These are phyloP conservation scores for Amphiprion ocellaris DNA, from an alignment of 2,113 vertebrate species.

Conservation along the genomic window DNA sequence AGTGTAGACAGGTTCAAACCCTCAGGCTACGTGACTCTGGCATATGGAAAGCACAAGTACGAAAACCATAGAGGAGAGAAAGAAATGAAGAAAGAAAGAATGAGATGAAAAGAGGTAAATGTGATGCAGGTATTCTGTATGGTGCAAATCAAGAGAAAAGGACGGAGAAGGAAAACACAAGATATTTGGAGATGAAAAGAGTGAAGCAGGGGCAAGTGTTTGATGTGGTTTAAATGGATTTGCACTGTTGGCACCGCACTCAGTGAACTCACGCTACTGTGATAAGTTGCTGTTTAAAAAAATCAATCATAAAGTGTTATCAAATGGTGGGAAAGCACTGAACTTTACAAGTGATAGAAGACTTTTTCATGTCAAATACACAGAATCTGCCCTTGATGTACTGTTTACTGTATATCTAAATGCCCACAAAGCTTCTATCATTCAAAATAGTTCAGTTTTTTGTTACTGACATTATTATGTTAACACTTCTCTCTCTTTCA, in stretches of 20 bases:
- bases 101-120: conserved; percentile 52
- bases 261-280: conserved; percentile 57
- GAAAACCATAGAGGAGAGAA: conserved; percentile 30
- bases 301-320: conserved; percentile 10
- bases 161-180: conserved; percentile 39
- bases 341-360: conserved; percentile 3
- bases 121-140: conserved; percentile 26
- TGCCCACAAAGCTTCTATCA: neutral
- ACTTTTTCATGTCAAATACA: neutral
- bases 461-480: too few species aligned
- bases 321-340: neutral
- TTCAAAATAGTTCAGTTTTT: too few species aligned
- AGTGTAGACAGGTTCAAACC: conserved; percentile 60
- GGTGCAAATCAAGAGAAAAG: conserved; percentile 31
- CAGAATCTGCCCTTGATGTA: neutral
- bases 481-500: too few species aligned
- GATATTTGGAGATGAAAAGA: conserved; percentile 62
- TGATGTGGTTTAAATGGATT: conserved; percentile 75
- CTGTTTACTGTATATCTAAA: neutral
- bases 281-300: conserved; percentile 21
- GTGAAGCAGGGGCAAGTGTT: conserved; percentile 51
- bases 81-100: conserved; percentile 23
- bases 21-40: conserved; percentile 42
- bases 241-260: conserved; percentile 54
- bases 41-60: conserved; percentile 43